Percentiles rank a stretch among this genome's conserved stretches.
These are phyloP conservation scores for Sialia sialis DNA, from an alignment of 2,113 vertebrate genomes.

Conservation along the genomic window DNA sequence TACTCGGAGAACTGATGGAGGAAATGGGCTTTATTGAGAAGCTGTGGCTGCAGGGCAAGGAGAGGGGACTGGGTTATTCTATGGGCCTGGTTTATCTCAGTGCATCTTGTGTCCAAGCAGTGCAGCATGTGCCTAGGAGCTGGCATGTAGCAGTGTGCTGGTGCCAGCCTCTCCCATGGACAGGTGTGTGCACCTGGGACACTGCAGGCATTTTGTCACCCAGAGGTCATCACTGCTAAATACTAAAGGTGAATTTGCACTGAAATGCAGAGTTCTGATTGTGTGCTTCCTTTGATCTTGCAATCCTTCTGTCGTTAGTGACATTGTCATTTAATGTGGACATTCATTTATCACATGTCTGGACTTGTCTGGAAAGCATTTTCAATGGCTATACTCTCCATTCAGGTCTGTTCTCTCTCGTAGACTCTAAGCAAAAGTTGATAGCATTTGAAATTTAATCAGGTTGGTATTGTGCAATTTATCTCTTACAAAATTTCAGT, in stretches of 20 bases:
- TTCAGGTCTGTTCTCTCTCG: background rate
- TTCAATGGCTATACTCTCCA: slow-evolving; percentile 13
- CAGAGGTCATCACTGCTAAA: background rate
- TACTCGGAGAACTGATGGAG: background rate
- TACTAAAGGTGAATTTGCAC: background rate
- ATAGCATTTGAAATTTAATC: slow-evolving; percentile 67
- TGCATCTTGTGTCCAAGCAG: background rate
- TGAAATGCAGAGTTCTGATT: slow-evolving; percentile 5
- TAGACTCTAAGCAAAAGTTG: slow-evolving; percentile 49
- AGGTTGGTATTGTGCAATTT: slow-evolving; percentile 62
- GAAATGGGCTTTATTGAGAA: background rate
- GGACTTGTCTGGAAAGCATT: slow-evolving; percentile 30
- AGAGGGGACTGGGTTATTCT: background rate
- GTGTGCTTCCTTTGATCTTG: slow-evolving; percentile 13
- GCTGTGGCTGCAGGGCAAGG: background rate
- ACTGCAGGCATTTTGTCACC: background rate
- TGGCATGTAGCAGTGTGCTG: background rate
- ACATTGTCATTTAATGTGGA: slow-evolving; percentile 58
- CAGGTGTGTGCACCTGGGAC: background rate
- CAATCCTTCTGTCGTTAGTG: slow-evolving; percentile 3
- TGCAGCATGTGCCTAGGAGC: background rate
- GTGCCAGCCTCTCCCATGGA: background rate
- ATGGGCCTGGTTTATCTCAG: background rate
- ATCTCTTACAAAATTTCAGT: slow-evolving; percentile 59
- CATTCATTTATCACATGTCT: background rate